A percentile compares a stretch with the other conserved stretches of the same genome.
Conservation (phyloP, 2,888 invertebrate species). For the Drepanosiphum platanoidis region DNA sequence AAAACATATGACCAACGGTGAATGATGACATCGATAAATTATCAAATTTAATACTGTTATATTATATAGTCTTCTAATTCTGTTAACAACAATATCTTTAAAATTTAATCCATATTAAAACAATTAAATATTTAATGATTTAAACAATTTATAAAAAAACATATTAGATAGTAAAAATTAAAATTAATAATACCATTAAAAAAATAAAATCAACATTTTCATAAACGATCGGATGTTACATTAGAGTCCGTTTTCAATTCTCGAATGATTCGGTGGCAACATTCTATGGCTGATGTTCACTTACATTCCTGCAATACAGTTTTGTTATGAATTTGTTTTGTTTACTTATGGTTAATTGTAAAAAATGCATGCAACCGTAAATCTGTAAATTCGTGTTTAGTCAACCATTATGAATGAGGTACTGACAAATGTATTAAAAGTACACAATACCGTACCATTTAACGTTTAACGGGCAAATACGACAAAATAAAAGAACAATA, state of each 20-base stretch:
- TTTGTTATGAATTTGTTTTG: not conserved
- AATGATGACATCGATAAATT: no score
- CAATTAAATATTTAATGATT: slow-evolving; percentile 9
- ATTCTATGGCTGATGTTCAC: not conserved
- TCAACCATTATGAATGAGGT: not conserved
- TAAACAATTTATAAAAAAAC: slow-evolving; percentile 27
- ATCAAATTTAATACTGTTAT: no score
- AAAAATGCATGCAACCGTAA: not conserved
- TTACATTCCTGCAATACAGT: not conserved
- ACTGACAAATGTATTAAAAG: no score
- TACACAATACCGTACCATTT: not conserved
- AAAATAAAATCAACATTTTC: not conserved
- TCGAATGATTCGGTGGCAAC: not conserved
- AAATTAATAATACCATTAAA: not conserved
- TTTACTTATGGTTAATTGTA: not conserved
- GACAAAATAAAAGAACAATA: not conserved
- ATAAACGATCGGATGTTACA: not conserved
- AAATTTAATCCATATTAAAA: not conserved
- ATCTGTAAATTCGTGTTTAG: not conserved
- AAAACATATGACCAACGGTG: no score
- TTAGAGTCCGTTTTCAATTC: not conserved
- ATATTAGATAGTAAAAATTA: not conserved
- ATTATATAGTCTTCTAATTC: no score
- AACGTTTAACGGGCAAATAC: not conserved
- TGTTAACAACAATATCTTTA: not conserved